phyloP scores from a whole-genome alignment of 2,113 vertebrate species.

The Haplochromis vanheusdeni region DNA sequence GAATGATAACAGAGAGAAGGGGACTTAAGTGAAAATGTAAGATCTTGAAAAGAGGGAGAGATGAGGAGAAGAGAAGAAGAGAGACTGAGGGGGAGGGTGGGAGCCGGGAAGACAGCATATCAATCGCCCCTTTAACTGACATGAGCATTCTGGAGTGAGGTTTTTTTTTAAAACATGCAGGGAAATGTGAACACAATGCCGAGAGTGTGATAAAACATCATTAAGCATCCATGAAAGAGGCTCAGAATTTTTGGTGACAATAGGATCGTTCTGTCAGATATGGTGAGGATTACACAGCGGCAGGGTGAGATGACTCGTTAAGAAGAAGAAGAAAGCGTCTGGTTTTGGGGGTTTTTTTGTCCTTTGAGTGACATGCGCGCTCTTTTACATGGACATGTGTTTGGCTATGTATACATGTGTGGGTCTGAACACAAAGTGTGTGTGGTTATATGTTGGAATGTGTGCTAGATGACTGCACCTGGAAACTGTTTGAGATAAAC shows the following conservation, averaged over 20 bases:
- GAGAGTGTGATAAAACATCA: slow-evolving; percentile 53
- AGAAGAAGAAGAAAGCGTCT: neutral
- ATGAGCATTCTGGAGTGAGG: slow-evolving; percentile 47
- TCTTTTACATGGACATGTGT: neutral
- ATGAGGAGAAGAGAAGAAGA: slow-evolving; percentile 26
- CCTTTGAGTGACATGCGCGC: neutral
- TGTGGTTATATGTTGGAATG: slow-evolving; percentile 1
- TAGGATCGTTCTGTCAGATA: slow-evolving; percentile 42
- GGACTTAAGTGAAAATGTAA: slow-evolving; percentile 66
- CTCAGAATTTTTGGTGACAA: slow-evolving; percentile 32
- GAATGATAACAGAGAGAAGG: slow-evolving; percentile 65
- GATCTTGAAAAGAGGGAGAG: slow-evolving; percentile 61
- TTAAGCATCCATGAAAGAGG: slow-evolving; percentile 49
- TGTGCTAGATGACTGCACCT: slow-evolving; percentile 42
- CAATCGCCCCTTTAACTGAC: slow-evolving; percentile 64
- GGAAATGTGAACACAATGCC: slow-evolving; percentile 41
- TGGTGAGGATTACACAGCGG: slow-evolving; percentile 32
- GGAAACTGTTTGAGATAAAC: slow-evolving; percentile 53
- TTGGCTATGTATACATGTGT: neutral
- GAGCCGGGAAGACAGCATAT: slow-evolving; percentile 37
- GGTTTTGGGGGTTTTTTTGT: neutral
- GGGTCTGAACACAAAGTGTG: neutral
- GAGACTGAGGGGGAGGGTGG: slow-evolving; percentile 3
- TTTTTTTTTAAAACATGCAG: slow-evolving; percentile 26
- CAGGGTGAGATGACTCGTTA: slow-evolving; percentile 20